phyloP scores from a whole-genome alignment of 2,797 vertebrate genomes.

The Pseudocheirus occidentalis region DNA sequence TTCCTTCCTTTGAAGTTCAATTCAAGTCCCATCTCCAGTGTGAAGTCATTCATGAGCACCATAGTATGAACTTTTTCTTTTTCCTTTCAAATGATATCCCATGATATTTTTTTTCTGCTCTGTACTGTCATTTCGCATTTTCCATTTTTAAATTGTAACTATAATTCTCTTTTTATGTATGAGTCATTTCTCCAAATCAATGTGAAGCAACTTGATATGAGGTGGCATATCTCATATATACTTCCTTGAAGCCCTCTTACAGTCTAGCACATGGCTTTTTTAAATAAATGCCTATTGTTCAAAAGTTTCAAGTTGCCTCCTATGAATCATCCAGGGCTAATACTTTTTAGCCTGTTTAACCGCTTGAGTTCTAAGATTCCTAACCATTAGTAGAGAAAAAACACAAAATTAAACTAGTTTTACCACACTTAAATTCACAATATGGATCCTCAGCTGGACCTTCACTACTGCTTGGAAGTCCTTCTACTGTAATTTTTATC shows the following conservation, averaged over 20 bases:
- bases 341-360: not conserved
- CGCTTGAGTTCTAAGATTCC: too few species aligned
- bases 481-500: slow-evolving; percentile 6
- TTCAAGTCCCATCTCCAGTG: not conserved
- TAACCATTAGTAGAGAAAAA: too few species aligned
- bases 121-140: not conserved
- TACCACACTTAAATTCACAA: too few species aligned
- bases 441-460: not conserved
- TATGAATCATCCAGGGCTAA: too few species aligned
- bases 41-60: not conserved
- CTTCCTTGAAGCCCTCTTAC: not conserved
- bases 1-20: not conserved
- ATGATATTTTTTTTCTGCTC: not conserved
- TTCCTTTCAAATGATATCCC: not conserved
- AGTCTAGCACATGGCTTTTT: not conserved
- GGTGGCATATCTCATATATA: not conserved
- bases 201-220: not conserved
- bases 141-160: not conserved
- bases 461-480: not conserved
- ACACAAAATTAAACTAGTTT: too few species aligned
- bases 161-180: not conserved
- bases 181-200: not conserved
- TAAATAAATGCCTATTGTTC: not conserved
- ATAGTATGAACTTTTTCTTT: not conserved
- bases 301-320: not conserved